Evolutionary conservation across 2,797 vertebrate genomes (phyloP), one percentile per base, ranked within the genome.

Genomic region (Buphagus erythrorhynchus): DNA sequence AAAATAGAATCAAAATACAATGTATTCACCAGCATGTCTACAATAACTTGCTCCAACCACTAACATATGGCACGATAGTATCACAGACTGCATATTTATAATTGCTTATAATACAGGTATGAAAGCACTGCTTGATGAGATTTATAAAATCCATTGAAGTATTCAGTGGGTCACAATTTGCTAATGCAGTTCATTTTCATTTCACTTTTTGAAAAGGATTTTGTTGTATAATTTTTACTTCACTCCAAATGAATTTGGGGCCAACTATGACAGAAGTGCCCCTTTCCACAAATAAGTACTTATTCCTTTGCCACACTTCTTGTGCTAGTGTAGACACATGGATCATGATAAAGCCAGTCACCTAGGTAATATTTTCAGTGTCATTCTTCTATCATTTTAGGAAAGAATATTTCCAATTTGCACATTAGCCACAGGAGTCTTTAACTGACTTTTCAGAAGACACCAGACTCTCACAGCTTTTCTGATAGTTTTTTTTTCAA

Each of bases 321-420:
- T 49, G 45, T n/a, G 24, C 28, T 31, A 13, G 8, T 40, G 17
- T n/a, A 77, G 15, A 40, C 1, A 26, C 7, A 19, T 0, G 4
- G 26, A 81, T 45, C 25, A 33, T 11, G 3, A 69, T 65, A 72
- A 77, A 86, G 11, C 11, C 26, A 67, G 19, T 48, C 25, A 54
- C 8, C 15, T 31, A 54, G 18, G 12, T 65, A 92, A 75, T 25
- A 33, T 54, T 43, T 86, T 63, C 48, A 28, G 2, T 16, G 26
- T 10, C 22, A 51, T 71, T 51, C 55, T n/a, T 21, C 54, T 46
- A 81, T 5, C 6, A 28, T 65, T 81, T 86, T 55, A 75, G 16
- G 13, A 92, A 68, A 33, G 13, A 82, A 42, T 66, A 73, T 10
- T 6, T 48, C 76, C 69, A 31, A 42, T 80, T 83, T 51, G 11